A percentile compares a stretch with the other conserved stretches of the same genome.
Conservation (phyloP, 1,140 invertebrate species). For the Sycobia sp. region DNA sequence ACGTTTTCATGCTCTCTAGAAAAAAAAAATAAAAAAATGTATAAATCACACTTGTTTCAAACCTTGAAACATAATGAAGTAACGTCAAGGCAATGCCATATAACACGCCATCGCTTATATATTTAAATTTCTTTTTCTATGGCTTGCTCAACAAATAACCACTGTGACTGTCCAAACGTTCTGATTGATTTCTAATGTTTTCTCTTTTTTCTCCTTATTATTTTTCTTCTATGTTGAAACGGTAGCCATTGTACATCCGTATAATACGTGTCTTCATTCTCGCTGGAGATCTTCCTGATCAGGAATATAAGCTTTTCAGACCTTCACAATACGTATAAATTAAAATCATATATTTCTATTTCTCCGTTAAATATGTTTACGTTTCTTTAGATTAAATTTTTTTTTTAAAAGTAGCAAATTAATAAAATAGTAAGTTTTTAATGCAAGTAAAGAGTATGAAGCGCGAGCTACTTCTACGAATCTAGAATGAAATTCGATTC, state of each 20-base stretch:
- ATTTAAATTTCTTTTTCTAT: neutral
- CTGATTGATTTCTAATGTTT: neutral
- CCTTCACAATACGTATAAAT: neutral
- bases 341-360: neutral
- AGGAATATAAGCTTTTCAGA: constrained; percentile 50
- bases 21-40: too few relatives aligned
- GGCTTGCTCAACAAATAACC: neutral
- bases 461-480: too few relatives aligned
- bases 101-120: neutral
- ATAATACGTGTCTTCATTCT: constrained; percentile 48
- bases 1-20: too few relatives aligned
- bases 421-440: too few relatives aligned
- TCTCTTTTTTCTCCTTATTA: constrained; percentile 12
- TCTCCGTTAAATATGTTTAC: neutral
- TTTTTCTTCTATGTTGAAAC: constrained; percentile 25
- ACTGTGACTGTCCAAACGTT: too few relatives aligned
- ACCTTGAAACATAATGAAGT: neutral
- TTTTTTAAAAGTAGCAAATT: neutral
- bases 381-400: neutral
- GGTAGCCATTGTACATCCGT: constrained; percentile 30
- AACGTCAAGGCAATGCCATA: neutral
- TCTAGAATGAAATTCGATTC: too few relatives aligned
- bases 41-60: too few relatives aligned
- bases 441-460: too few relatives aligned
- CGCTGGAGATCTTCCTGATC: constrained; percentile 55